Evolutionary conservation across 2,888 invertebrate species (phyloP).

Genomic region (Aphodius sticticus): DNA sequence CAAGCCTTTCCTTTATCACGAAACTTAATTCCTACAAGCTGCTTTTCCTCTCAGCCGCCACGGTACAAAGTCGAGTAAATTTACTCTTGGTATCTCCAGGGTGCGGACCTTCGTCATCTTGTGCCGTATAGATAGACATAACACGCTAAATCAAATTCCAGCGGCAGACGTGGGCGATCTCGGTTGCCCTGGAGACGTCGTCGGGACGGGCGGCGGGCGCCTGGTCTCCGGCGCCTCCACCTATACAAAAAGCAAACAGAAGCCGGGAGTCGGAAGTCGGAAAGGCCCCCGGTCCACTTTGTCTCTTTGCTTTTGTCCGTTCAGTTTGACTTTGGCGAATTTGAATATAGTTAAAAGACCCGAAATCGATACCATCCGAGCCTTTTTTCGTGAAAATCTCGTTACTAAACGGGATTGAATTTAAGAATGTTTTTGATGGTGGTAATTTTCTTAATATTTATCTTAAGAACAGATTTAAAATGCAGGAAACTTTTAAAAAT

Average conservation of each 20-base stretch:
- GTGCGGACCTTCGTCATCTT: not conserved
- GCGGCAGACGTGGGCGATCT: not conserved
- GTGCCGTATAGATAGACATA: not conserved
- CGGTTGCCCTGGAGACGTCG: not conserved
- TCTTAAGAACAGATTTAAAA: too few relatives aligned
- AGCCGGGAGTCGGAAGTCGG: not conserved
- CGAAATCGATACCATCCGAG: not conserved
- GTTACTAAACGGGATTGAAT: too few relatives aligned
- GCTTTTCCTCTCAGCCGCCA: not conserved
- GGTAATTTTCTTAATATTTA: too few relatives aligned
- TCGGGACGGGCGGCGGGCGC: not conserved
- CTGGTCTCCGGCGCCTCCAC: not conserved
- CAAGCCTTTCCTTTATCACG: not conserved
- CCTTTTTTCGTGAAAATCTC: too few relatives aligned
- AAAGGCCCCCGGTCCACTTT: not conserved
- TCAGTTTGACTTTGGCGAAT: not conserved
- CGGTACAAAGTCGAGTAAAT: not conserved
- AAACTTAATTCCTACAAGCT: not conserved
- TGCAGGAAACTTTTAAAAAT: too few relatives aligned
- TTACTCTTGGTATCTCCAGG: not conserved
- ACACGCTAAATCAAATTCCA: constrained; percentile 4
- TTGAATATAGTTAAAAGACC: not conserved
- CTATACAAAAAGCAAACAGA: not conserved
- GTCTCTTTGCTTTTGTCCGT: not conserved
- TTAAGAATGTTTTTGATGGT: too few relatives aligned